phyloP scores from a whole-genome alignment of 2,113 vertebrate species.

The Bolborhynchus lineola region DNA sequence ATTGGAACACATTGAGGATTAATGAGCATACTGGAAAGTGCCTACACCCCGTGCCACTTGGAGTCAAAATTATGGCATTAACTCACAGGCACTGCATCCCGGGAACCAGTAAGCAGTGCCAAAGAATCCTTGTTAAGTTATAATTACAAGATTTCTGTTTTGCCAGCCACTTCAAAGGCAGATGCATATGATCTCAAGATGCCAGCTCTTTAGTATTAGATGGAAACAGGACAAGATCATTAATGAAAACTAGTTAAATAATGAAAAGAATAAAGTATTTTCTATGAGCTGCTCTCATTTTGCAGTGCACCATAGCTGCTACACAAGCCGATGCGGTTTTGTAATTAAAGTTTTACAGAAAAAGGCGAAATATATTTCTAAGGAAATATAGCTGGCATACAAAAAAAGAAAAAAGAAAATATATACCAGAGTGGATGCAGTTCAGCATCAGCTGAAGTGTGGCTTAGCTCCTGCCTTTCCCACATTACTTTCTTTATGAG shows the following conservation, averaged over 20 bases:
- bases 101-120: not conserved
- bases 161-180: conserved; percentile 22
- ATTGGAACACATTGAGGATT: not conserved
- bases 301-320: not conserved
- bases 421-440: not conserved
- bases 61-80: conserved; percentile 25
- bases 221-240: not conserved
- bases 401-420: not conserved
- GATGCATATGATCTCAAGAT: not conserved
- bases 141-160: conserved; percentile 42
- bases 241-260: conserved; percentile 30
- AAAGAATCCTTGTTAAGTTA: conserved; percentile 31
- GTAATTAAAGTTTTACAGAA: not conserved
- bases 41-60: not conserved
- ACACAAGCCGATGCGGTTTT: not conserved
- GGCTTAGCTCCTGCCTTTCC: not conserved
- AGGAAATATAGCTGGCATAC: not conserved
- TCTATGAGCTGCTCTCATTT: not conserved
- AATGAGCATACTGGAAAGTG: not conserved
- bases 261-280: not conserved
- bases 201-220: not conserved
- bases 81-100: not conserved
- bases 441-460: not conserved
- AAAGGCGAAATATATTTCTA: not conserved
- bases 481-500: not conserved